These are phyloP conservation scores for Lepidurus packardi DNA, from an alignment of 1,140 invertebrate genomes.

Conservation along the genomic window DNA sequence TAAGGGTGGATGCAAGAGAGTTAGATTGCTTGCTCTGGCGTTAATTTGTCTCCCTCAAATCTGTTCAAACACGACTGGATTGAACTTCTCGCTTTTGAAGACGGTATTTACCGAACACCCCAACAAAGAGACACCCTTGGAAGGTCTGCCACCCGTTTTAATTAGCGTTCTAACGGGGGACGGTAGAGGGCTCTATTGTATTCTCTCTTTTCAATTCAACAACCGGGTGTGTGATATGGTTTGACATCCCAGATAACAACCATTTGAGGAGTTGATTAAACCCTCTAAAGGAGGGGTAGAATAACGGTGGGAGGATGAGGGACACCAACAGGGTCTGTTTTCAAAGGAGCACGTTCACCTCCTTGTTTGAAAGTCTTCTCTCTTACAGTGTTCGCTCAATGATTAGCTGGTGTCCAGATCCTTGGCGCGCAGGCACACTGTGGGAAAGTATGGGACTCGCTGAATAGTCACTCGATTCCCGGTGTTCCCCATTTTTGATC, in stretches of 20 bases:
- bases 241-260: conserved; percentile 10
- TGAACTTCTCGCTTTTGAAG: no score
- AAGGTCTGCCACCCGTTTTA: background rate
- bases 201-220: background rate
- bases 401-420: conserved; percentile 4
- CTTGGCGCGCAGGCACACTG: background rate
- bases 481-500: background rate
- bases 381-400: background rate
- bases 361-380: background rate
- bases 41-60: background rate
- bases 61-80: no score
- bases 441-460: background rate
- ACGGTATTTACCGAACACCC: no score
- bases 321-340: background rate
- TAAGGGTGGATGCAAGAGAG: no score
- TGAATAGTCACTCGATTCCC: background rate
- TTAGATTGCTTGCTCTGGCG: background rate
- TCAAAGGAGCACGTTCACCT: background rate
- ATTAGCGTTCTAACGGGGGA: background rate
- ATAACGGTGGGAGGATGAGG: background rate
- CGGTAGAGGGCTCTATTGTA: background rate
- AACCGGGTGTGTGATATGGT: background rate
- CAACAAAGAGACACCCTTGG: no score
- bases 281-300: background rate
- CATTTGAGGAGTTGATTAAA: background rate